phyloP scores from a whole-genome alignment of 2,797 vertebrate species.

The Micropoecilia bifurca region DNA sequence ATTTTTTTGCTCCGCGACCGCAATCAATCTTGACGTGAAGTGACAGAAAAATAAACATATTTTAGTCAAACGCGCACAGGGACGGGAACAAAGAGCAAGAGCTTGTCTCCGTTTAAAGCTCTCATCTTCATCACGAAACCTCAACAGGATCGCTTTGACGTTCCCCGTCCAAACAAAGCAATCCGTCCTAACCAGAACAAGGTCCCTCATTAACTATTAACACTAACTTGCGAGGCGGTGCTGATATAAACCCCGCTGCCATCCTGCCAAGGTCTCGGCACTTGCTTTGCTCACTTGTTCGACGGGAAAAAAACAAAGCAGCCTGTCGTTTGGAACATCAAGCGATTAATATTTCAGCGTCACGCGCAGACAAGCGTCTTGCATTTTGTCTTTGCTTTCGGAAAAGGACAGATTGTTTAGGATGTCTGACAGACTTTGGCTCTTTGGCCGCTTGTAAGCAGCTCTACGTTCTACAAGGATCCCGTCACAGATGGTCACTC shows the following conservation, averaged over 20 bases:
- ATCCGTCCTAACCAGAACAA: constrained; percentile 37
- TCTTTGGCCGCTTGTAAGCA: constrained; percentile 58
- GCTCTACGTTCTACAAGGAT: constrained; percentile 50
- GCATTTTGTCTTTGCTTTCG: constrained; percentile 9
- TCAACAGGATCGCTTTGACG: constrained; percentile 17
- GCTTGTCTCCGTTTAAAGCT: not conserved
- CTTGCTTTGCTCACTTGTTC: constrained; percentile 21
- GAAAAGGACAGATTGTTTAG: constrained; percentile 49
- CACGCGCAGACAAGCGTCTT: constrained; percentile 17
- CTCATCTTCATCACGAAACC: not conserved
- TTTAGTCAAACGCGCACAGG: not conserved
- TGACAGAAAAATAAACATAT: not conserved
- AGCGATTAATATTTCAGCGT: constrained; percentile 54
- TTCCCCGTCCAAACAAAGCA: constrained; percentile 53
- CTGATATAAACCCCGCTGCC: constrained; percentile 44
- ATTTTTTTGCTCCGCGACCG: not conserved
- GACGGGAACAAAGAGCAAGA: not conserved
- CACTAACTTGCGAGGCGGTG: constrained; percentile 41
- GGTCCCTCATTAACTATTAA: constrained; percentile 72
- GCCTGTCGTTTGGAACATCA: constrained; percentile 59
- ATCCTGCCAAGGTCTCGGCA: constrained; percentile 37
- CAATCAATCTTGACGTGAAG: not conserved
- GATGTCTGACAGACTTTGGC: constrained; percentile 58
- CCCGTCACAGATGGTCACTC: constrained; percentile 58
- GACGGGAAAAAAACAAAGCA: constrained; percentile 53